Percentiles rank a stretch among this genome's conserved stretches.
Conservation (phyloP, 2,797 vertebrate genomes). For the Chiroxiphia lanceolata region DNA sequence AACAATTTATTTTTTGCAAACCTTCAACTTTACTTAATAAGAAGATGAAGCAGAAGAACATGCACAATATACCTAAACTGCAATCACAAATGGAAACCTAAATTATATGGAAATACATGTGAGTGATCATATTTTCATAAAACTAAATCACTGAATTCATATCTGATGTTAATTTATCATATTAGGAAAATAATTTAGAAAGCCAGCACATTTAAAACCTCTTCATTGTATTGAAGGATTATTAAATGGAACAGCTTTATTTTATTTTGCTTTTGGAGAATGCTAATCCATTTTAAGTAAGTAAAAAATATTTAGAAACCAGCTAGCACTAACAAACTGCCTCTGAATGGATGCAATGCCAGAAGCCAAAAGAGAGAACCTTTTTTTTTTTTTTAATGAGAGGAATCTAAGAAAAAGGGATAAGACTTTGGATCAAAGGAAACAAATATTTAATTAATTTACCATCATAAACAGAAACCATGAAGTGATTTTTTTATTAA, state of each 20-base stretch:
- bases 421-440: neutral
- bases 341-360: neutral
- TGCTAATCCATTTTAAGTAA: neutral
- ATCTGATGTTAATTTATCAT: neutral
- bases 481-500: neutral
- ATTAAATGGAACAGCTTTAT: neutral
- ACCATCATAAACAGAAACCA: neutral
- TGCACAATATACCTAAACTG: neutral
- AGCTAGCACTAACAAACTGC: neutral
- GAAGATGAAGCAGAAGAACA: neutral
- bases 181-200: neutral
- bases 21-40: neutral
- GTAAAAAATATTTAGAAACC: neutral
- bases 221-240: neutral
- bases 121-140: neutral
- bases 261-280: neutral
- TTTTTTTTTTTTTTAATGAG: neutral
- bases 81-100: neutral
- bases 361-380: neutral
- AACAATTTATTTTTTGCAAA: neutral
- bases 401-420: neutral
- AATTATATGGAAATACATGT: neutral
- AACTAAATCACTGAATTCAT: neutral
- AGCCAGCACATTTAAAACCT: neutral
- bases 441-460: neutral